These are phyloP conservation scores for Lissonota sp. DNA, from an alignment of 2,888 invertebrate species.

Conservation along the genomic window DNA sequence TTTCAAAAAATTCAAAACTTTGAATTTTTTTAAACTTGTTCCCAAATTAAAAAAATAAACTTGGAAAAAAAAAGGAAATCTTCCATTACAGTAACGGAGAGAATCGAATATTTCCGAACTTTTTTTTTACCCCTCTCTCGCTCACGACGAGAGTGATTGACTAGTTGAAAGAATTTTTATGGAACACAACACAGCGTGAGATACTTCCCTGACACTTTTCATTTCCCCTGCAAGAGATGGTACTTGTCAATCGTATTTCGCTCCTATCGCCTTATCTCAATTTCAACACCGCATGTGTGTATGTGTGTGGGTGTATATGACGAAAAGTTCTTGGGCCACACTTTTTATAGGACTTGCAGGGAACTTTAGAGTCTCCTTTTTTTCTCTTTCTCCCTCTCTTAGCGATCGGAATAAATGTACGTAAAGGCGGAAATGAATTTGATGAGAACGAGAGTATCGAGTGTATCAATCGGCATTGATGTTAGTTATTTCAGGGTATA, in stretches of 20 bases:
- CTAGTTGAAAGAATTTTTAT: conserved; percentile 41
- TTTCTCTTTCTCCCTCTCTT: not conserved
- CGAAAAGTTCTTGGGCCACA: conserved; percentile 8
- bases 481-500: not conserved
- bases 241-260: conserved; percentile 36
- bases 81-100: not conserved
- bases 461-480: not conserved
- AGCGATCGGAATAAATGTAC: conserved; percentile 1
- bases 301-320: not conserved
- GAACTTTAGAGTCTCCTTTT: not conserved
- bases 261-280: conserved; percentile 45
- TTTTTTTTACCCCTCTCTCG: not conserved
- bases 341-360: conserved; percentile 5
- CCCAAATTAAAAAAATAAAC: too few species aligned
- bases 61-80: not conserved
- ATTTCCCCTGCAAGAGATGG: conserved; percentile 51
- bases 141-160: conserved; percentile 26
- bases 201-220: conserved; percentile 57
- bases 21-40: too few species aligned
- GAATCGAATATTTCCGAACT: not conserved
- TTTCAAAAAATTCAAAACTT: too few species aligned
- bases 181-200: conserved; percentile 27
- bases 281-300: conserved; percentile 18
- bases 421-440: conserved; percentile 23
- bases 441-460: not conserved